phyloP scores from a whole-genome alignment of 2,888 invertebrate genomes.

The Phengaris alcon region DNA sequence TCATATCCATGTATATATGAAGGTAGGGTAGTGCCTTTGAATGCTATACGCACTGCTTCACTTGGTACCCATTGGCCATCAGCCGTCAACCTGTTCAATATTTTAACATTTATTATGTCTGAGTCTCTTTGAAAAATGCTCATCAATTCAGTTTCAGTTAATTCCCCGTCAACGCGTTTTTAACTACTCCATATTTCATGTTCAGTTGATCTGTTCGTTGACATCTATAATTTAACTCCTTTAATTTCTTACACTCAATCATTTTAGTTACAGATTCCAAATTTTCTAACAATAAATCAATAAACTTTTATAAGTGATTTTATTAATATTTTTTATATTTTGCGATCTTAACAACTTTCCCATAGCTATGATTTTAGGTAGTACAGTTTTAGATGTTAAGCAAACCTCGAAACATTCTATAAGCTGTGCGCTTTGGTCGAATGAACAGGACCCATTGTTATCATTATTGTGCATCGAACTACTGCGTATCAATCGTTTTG shows the following conservation, averaged over 20 bases:
- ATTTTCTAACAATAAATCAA: constrained; percentile 34
- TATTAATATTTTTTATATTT: constrained; percentile 34
- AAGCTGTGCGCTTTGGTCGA: neutral
- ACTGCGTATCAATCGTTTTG: neutral
- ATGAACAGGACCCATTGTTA: neutral
- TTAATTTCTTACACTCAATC: constrained; percentile 34
- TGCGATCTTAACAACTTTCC: constrained; percentile 37
- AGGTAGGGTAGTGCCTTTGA: constrained; percentile 22
- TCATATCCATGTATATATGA: constrained; percentile 1
- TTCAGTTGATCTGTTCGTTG: constrained; percentile 31
- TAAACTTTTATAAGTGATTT: constrained; percentile 37
- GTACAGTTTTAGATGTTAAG: constrained; percentile 29
- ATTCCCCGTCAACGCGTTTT: constrained; percentile 33
- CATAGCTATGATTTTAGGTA: constrained; percentile 40
- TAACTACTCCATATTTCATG: constrained; percentile 36
- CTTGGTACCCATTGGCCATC: constrained; percentile 29
- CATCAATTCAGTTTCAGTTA: constrained; percentile 33
- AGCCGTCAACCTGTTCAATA: constrained; percentile 28
- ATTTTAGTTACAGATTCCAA: constrained; percentile 33
- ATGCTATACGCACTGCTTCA: constrained; percentile 25
- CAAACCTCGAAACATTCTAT: constrained; percentile 32
- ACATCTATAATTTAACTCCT: constrained; percentile 32
- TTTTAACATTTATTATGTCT: constrained; percentile 33
- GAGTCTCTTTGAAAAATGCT: constrained; percentile 29
- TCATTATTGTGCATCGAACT: neutral